These are phyloP conservation scores for Phymatocera aterrima DNA, from an alignment of 2,888 invertebrate genomes.

Conservation along the genomic window DNA sequence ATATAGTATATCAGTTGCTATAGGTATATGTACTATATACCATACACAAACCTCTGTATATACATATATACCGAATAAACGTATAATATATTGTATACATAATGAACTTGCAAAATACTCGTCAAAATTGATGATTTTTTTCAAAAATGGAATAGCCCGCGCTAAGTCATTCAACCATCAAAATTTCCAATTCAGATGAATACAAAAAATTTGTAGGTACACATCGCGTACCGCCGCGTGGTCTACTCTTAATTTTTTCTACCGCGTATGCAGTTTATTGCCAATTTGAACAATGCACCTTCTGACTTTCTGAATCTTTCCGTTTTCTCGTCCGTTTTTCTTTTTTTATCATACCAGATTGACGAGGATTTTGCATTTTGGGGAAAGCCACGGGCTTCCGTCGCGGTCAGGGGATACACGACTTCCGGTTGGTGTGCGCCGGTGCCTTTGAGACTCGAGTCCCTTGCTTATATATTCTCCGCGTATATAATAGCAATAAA, in stretches of 20 bases:
- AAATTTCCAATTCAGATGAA: no score
- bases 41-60: neutral
- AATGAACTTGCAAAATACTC: neutral
- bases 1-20: neutral
- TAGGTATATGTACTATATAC: neutral
- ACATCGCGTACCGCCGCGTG: no score
- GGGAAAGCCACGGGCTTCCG: neutral
- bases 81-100: neutral
- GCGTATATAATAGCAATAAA: conserved; percentile 54
- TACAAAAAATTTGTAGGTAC: no score
- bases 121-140: neutral
- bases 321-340: neutral
- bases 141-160: neutral
- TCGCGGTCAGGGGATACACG: conserved; percentile 8
- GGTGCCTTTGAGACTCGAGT: conserved; percentile 60
- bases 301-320: neutral
- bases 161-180: no score
- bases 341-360: neutral
- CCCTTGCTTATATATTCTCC: conserved; percentile 47
- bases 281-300: neutral
- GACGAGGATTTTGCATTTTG: neutral
- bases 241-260: no score
- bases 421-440: conserved; percentile 56
- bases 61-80: neutral
- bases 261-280: no score